Evolutionary conservation across 2,797 vertebrate genomes (phyloP).

Genomic region (Etheostoma perlongum): DNA sequence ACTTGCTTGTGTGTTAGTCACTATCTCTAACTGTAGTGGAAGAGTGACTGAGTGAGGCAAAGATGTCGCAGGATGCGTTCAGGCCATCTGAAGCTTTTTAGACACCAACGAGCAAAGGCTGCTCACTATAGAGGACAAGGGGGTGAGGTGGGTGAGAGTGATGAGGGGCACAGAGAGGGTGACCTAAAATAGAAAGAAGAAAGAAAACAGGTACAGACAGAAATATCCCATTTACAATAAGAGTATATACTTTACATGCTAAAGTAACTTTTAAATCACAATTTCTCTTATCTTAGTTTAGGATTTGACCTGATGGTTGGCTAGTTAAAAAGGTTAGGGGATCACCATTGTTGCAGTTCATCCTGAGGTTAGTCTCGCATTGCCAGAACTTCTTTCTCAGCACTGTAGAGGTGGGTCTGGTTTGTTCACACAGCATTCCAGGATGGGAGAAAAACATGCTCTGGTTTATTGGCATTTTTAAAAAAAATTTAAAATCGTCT

Average conservation of each 20-base stretch:
- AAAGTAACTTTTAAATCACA: background rate
- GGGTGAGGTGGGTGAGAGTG: constrained; percentile 19
- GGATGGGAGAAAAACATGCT: too few species aligned
- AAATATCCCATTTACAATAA: constrained; percentile 7
- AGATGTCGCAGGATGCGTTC: constrained; percentile 32
- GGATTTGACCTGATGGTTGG: background rate
- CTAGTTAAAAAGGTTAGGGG: background rate
- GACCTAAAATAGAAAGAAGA: constrained; percentile 25
- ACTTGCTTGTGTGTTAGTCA: constrained; percentile 84
- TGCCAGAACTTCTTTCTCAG: too few species aligned
- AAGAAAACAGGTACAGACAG: constrained; percentile 4
- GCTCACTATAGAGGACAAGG: constrained; percentile 12
- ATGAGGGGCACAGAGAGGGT: constrained; percentile 3
- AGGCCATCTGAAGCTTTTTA: constrained; percentile 46
- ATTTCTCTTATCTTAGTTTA: too few species aligned
- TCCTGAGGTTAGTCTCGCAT: too few species aligned
- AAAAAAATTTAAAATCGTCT: too few species aligned
- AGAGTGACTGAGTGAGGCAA: constrained; percentile 37
- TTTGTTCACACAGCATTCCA: too few species aligned
- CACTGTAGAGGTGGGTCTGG: too few species aligned
- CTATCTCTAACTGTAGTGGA: constrained; percentile 56
- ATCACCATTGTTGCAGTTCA: background rate
- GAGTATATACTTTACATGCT: background rate
- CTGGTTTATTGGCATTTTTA: too few species aligned
- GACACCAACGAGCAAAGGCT: constrained; percentile 13